These are phyloP conservation scores for Delichon dasypus DNA, from an alignment of 2,797 vertebrate genomes.

Conservation along the genomic window DNA sequence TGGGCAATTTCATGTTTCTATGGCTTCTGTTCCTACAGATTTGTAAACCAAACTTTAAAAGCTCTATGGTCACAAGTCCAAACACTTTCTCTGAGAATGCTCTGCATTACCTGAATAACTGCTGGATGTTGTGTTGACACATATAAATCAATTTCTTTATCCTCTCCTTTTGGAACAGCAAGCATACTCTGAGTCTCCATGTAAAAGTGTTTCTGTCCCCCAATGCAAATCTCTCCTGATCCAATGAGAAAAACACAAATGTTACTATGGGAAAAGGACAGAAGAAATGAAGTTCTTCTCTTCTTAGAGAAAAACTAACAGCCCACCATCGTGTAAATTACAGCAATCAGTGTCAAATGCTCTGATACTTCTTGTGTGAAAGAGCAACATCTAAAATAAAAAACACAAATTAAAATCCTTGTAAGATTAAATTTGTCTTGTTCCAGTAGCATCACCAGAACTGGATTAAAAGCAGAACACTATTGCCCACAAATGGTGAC, in stretches of 20 bases:
- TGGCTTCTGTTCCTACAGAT: background rate
- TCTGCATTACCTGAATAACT: constrained; percentile 69
- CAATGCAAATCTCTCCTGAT: constrained; percentile 71
- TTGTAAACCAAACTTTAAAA: background rate
- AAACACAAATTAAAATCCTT: background rate
- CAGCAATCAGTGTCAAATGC: background rate
- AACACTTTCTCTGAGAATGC: background rate
- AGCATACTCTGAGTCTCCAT: constrained; percentile 79
- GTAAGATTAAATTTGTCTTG: background rate
- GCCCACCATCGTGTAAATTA: background rate
- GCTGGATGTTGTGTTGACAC: constrained; percentile 75
- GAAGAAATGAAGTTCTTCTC: background rate
- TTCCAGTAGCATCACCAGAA: background rate
- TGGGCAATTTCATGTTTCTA: background rate
- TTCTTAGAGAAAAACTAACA: background rate
- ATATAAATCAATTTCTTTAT: constrained; percentile 76
- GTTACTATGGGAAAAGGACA: background rate
- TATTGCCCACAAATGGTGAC: background rate
- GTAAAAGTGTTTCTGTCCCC: constrained; percentile 80
- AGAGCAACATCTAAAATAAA: background rate
- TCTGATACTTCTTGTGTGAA: background rate
- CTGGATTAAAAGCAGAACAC: background rate
- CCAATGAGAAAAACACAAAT: background rate
- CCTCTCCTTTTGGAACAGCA: constrained; percentile 74
- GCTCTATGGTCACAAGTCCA: background rate